Evolutionary conservation across 2,797 vertebrate species (phyloP), one percentile per base, ranked within the genome.

Genomic region (Molossus molossus): DNA sequence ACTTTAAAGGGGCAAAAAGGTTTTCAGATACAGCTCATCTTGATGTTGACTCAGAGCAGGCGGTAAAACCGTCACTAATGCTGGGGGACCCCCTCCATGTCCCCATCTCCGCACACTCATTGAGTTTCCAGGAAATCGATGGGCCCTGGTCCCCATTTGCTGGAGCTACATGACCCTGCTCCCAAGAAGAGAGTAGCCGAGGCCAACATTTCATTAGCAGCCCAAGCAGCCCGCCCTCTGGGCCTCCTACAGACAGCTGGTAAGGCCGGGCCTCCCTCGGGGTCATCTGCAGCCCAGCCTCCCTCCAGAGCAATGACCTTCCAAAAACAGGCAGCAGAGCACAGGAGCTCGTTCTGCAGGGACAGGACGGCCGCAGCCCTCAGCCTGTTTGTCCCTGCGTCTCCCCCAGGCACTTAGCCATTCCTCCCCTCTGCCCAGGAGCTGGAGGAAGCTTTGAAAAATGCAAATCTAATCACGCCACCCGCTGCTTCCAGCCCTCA

Each of bases 401-500:
- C 70, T 72, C 48, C 89, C 50, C 17, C 82, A 37, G 8, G 37
- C 15, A 23, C 9, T 53, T n/a, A 80, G 48, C 77, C 17, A 0
- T 27, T 60, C 91, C 29, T 87, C 77, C 33, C 40, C 85, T 25
- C 9, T 9, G 17, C 20, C 17, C 3, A 7, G 57, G 4, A 82
- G 48, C 65, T 33, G 70, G 67, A 58, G 9, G 60, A 8, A n/a
- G 29, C 67, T 73, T 92, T 82, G 60, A 33, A 50, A 93, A 90
- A 4, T n/a, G 21, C 29, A 69, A 50, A 5, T 29, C 25, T 15
- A 3, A 69, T n/a, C 62, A 6, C 10, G 62, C 11, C 21, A 1
- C 27, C 53, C n/a, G 3, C 27, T 9, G 77, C 17, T 55, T 12
- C 17, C 33, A 69, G 0, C 40, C 57, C 18, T 81, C 10, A 3